Percentiles rank a stretch among this genome's conserved stretches.
Evolutionary conservation across 2,797 vertebrate genomes (phyloP).

Genomic region (Sebastes melanostomus): DNA sequence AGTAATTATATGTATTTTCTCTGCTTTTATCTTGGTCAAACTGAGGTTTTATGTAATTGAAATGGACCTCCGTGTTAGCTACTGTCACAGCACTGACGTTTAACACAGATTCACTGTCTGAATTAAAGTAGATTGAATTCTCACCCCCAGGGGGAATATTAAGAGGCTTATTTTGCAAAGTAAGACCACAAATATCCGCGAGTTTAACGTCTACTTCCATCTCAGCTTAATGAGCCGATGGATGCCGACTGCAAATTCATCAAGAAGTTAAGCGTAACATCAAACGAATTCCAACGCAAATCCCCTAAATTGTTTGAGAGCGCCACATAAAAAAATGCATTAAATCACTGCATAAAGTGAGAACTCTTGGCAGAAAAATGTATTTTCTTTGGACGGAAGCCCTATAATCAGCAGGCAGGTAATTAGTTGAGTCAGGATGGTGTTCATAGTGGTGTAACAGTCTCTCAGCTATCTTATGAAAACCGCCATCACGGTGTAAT

Average conservation of each 20-base stretch:
- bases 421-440: constrained; percentile 29
- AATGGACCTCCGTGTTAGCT: neutral
- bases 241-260: constrained; percentile 40
- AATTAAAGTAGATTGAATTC: constrained; percentile 42
- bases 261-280: constrained; percentile 51
- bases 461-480: constrained; percentile 4
- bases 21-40: neutral
- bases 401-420: constrained; percentile 28
- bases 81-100: constrained; percentile 13
- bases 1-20: neutral
- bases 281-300: constrained; percentile 34
- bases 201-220: constrained; percentile 52
- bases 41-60: neutral
- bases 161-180: constrained; percentile 58
- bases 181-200: constrained; percentile 32
- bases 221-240: constrained; percentile 42
- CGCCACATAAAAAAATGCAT: neutral
- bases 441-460: neutral
- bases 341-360: constrained; percentile 42
- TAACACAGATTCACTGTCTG: constrained; percentile 20
- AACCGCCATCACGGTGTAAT: constrained; percentile 17
- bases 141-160: constrained; percentile 26
- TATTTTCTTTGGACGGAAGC: constrained; percentile 30
- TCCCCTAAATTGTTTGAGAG: constrained; percentile 19
- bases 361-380: constrained; percentile 12